Percentiles rank a stretch among this genome's conserved stretches.
Conservation (phyloP, 2,113 vertebrate species). For the Tyrannus savana region DNA sequence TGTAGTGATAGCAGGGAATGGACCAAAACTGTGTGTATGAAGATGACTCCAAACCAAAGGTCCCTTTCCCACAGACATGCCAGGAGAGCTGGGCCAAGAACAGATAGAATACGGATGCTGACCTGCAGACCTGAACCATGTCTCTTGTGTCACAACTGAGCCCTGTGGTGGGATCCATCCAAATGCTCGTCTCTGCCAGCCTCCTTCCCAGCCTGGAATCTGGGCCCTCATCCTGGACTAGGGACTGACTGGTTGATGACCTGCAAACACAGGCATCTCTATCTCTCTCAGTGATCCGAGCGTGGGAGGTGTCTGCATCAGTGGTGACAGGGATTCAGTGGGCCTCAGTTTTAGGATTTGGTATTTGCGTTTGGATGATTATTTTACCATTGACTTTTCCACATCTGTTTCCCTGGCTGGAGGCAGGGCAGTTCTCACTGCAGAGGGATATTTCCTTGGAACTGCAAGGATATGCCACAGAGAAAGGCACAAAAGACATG, state of each 20-base stretch:
- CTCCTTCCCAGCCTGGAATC: not conserved
- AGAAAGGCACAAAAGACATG: not conserved
- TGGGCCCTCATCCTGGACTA: not conserved
- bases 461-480: not conserved
- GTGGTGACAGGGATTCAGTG: not conserved
- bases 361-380: not conserved
- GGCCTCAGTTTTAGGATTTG: not conserved
- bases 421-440: accelerated
- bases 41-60: not conserved
- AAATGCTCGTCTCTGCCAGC: not conserved
- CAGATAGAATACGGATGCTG: not conserved
- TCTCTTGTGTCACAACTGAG: not conserved
- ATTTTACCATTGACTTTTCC: not conserved
- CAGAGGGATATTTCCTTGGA: not conserved
- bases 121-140: not conserved
- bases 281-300: not conserved
- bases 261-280: accelerated
- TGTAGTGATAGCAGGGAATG: not conserved
- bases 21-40: not conserved
- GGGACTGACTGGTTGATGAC: accelerated
- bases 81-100: not conserved
- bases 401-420: not conserved
- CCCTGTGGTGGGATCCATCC: not conserved
- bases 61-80: not conserved
- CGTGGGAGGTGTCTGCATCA: not conserved